A percentile compares a stretch with the other conserved stretches of the same genome.
These are phyloP conservation scores for Drosophila teissieri DNA, from an alignment of 1,140 invertebrate species.

Conservation along the genomic window DNA sequence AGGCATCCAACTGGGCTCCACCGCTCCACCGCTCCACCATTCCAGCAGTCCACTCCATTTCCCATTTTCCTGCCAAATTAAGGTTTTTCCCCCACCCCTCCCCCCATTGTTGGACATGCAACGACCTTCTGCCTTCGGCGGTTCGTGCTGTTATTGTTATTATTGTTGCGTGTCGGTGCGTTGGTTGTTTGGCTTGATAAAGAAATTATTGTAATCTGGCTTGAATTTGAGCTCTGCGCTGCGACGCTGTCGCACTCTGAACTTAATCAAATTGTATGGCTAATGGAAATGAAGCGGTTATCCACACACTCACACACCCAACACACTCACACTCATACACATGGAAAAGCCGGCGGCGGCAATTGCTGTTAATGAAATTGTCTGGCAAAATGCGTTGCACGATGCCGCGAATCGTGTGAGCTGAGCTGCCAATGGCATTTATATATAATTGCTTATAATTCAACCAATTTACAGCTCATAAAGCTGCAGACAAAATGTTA, in stretches of 20 bases:
- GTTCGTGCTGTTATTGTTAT: slow-evolving; percentile 27
- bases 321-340: background rate
- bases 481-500: slow-evolving; percentile 49
- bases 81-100: slow-evolving; percentile 23
- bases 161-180: slow-evolving; percentile 49
- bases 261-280: slow-evolving; percentile 70
- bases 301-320: slow-evolving; percentile 21
- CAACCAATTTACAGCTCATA: slow-evolving; percentile 72
- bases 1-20: slow-evolving; percentile 11
- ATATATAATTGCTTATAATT: slow-evolving; percentile 73
- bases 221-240: slow-evolving; percentile 28
- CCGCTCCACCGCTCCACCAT: background rate
- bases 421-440: slow-evolving; percentile 63
- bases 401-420: slow-evolving; percentile 53
- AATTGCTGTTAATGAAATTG: slow-evolving; percentile 76
- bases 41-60: slow-evolving; percentile 19
- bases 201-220: slow-evolving; percentile 62
- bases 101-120: slow-evolving; percentile 42
- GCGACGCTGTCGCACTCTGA: slow-evolving; percentile 29
- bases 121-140: slow-evolving; percentile 32
- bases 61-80: slow-evolving; percentile 55
- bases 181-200: slow-evolving; percentile 36
- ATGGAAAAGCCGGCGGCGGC: slow-evolving; percentile 24
- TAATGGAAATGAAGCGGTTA: slow-evolving; percentile 51
- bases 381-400: slow-evolving; percentile 63